These are phyloP conservation scores for Crypturellus undulatus DNA, from an alignment of 2,113 vertebrate genomes.

Conservation along the genomic window DNA sequence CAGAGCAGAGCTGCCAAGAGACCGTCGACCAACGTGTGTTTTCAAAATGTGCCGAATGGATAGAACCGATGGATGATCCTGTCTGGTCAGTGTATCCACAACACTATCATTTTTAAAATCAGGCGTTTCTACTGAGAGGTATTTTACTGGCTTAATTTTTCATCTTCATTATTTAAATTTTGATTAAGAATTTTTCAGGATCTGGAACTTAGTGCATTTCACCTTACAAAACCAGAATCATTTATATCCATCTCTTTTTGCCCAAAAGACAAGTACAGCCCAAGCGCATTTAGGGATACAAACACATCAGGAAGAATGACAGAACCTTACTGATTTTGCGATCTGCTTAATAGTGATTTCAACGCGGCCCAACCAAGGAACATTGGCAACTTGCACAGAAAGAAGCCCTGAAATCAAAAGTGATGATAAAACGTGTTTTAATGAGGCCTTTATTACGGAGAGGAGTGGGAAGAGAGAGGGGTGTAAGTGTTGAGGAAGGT, in stretches of 20 bases:
- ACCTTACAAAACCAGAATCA: conserved; percentile 53
- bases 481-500: background rate
- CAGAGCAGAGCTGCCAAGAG: background rate
- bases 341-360: background rate
- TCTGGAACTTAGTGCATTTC: conserved; percentile 17
- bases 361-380: conserved; percentile 21
- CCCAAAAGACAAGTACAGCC: background rate
- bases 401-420: conserved; percentile 60
- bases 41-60: background rate
- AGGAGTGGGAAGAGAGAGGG: background rate
- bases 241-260: conserved; percentile 46
- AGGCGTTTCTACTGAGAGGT: conserved; percentile 41
- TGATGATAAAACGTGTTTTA: conserved; percentile 64
- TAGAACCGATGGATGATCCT: background rate
- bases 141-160: background rate
- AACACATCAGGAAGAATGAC: background rate
- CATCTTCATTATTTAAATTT: background rate
- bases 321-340: background rate
- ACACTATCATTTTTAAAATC: conserved; percentile 1
- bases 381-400: conserved; percentile 59
- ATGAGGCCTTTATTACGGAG: conserved; percentile 65
- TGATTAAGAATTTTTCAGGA: conserved; percentile 13
- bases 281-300: background rate
- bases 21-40: background rate
- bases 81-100: background rate